Evolutionary conservation across 2,888 invertebrate genomes (phyloP).

Genomic region (Orthosia incerta): DNA sequence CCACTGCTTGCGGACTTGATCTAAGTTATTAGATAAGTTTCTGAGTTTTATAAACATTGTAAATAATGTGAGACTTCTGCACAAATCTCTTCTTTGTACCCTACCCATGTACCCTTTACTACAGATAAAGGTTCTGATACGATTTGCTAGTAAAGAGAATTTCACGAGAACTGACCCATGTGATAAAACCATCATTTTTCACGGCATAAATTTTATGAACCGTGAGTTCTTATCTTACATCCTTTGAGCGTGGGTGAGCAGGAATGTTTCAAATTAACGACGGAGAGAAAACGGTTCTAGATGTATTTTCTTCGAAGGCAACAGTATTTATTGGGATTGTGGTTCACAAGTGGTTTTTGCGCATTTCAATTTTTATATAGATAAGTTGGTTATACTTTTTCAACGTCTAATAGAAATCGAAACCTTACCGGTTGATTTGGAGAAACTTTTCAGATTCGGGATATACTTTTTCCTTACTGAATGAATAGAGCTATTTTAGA

Average conservation of each 20-base stretch:
- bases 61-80: constrained; percentile 30
- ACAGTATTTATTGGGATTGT: constrained; percentile 18
- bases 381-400: background rate
- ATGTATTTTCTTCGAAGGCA: constrained; percentile 7
- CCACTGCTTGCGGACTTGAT: too few relatives aligned
- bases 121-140: constrained; percentile 47
- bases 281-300: constrained; percentile 22
- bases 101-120: constrained; percentile 24
- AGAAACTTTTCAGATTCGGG: too few relatives aligned
- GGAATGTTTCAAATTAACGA: constrained; percentile 51
- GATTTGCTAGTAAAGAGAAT: constrained; percentile 57
- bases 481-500: too few relatives aligned
- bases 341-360: constrained; percentile 18
- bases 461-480: too few relatives aligned
- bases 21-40: too few relatives aligned
- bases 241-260: constrained; percentile 60
- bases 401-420: background rate
- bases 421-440: too few relatives aligned
- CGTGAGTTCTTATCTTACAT: constrained; percentile 72
- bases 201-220: constrained; percentile 76
- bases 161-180: constrained; percentile 71
- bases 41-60: background rate
- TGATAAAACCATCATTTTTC: constrained; percentile 73
- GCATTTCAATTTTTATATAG: background rate
- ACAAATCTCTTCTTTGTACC: background rate